Evolutionary conservation across 2,113 vertebrate genomes (phyloP), one percentile per base, ranked within the genome.

Genomic region (Puma concolor): DNA sequence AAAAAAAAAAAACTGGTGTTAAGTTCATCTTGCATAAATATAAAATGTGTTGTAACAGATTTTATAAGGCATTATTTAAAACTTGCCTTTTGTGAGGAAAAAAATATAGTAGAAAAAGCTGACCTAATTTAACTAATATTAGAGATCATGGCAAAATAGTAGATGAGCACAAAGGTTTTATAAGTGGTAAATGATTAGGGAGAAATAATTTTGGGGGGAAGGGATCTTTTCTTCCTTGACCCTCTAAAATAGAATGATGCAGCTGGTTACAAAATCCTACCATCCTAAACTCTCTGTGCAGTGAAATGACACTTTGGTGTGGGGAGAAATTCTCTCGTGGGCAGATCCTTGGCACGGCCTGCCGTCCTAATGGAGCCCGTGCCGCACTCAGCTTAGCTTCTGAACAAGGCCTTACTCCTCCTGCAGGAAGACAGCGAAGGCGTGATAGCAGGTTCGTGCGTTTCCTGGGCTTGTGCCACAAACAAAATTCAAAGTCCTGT

Each of bases 21-120:
- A 98, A 99, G 98, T 99, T 99, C 98, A 98, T 99, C 98, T 98
- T 98, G 98, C 98, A 99, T 99, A 99, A 99, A 98, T 98, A 98
- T 96, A 98, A 98, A 97, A 98, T 97, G 97, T 98, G 98, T 98
- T 98, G 98, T 97, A 96, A 98, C 97, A 98, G 98, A 96, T 98
- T 98, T 98, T 98, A 98, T 94, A 97, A 99, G 99, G 98, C 98
- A 98, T 98, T 97, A 63, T 98, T 98, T 98, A 98, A 97, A 98
- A 98, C 91, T 98, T 99, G 98, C 98, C 99, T 99, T 98, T 98
- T 88, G 98, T 60, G 90, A 98, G 98, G 97, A 97, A 97, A 97
- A 91, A 80, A 83, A 88, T 86, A 0, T 77, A 97, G 98, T 97
- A 98, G 97, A 97, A 98, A 98, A 98, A 98, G 97, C 98, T 97